Evolutionary conservation across 2,797 vertebrate genomes (phyloP), one percentile per base, ranked within the genome.

Genomic region (Eulemur mongoz): DNA sequence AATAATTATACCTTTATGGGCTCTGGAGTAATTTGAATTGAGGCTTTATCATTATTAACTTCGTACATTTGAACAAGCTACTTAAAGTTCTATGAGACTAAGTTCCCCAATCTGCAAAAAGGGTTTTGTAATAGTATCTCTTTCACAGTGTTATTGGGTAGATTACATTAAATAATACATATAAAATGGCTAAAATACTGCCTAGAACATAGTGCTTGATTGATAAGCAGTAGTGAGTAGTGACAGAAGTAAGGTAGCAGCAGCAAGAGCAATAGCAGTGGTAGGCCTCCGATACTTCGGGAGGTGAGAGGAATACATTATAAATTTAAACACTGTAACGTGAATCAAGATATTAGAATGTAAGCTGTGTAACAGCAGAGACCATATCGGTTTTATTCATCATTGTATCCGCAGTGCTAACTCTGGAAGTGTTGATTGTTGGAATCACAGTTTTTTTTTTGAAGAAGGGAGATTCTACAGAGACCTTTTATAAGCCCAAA

Each of bases 61-160:
- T 70, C 78, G n/a, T 88, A 61, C 84, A 0, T 52, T 81, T 70
- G 40, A 96, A 70, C 4, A 89, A 89, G 25, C 52, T 72, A 43
- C 17, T 35, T 48, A 94, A 79, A 79, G 27, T 69, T 83, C 61
- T 87, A 4, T 65, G 18, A 88, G 43, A 80, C 35, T 48, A 48
- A 63, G 9, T 78, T 95, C 75, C 63, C 23, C 27, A n/a, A 81
- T 75, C 52, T 65, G 27, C 12, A 94, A 97, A 88, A 88, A 54
- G 54, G 32, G 27, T 73, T 79, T 91, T 14, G 45, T 83, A 69
- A 63, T 5, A 80, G 61, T 48, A 63, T 1, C 7, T n/a, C 18
- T 89, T 96, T 83, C 40, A 81, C 54, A 57, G 2, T 70, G 25
- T 57, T 76, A 30, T 38, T 52, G 12, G 35, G 59, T 57, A 40